Percentiles rank a stretch among this genome's conserved stretches.
Conservation (phyloP, 2,888 invertebrate genomes). For the Ornithoptera alexandrae region DNA sequence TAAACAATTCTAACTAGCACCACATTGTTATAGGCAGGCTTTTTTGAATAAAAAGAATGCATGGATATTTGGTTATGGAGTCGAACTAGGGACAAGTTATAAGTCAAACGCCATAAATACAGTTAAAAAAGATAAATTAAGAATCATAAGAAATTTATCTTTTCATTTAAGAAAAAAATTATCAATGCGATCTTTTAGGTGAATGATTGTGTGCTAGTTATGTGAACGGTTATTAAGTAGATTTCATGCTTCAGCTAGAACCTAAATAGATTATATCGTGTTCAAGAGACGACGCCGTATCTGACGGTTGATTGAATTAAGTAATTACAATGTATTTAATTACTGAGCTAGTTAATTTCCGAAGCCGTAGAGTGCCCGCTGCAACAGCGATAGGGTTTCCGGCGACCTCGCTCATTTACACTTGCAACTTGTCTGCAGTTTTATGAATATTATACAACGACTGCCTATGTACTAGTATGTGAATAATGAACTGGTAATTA, state of each 20-base stretch:
- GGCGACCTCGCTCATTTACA: slow-evolving; percentile 69
- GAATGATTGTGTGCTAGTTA: slow-evolving; percentile 14
- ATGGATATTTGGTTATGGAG: too few relatives aligned
- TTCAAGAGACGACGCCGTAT: slow-evolving; percentile 28
- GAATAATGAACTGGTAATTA: not conserved
- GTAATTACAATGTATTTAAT: slow-evolving; percentile 77
- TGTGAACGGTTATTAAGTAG: slow-evolving; percentile 25
- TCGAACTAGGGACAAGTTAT: too few relatives aligned
- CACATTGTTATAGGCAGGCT: too few relatives aligned
- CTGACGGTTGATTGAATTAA: slow-evolving; percentile 66
- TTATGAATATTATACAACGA: slow-evolving; percentile 36
- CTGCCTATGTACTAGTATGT: slow-evolving; percentile 4
- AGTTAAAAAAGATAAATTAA: too few relatives aligned
- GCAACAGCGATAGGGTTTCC: slow-evolving; percentile 66
- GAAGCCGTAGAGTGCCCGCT: slow-evolving; percentile 60
- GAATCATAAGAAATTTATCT: too few relatives aligned
- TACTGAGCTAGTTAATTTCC: slow-evolving; percentile 72
- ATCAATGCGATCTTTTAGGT: not conserved
- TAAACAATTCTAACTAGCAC: too few relatives aligned
- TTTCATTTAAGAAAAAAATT: slow-evolving; percentile 26
- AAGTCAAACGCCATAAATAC: too few relatives aligned
- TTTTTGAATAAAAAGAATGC: too few relatives aligned
- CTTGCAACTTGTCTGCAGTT: slow-evolving; percentile 66
- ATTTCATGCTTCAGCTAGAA: slow-evolving; percentile 34
- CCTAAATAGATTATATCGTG: slow-evolving; percentile 39